Conservation (phyloP, 2,888 invertebrate species). For the Phyllotreta cruciferae region DNA sequence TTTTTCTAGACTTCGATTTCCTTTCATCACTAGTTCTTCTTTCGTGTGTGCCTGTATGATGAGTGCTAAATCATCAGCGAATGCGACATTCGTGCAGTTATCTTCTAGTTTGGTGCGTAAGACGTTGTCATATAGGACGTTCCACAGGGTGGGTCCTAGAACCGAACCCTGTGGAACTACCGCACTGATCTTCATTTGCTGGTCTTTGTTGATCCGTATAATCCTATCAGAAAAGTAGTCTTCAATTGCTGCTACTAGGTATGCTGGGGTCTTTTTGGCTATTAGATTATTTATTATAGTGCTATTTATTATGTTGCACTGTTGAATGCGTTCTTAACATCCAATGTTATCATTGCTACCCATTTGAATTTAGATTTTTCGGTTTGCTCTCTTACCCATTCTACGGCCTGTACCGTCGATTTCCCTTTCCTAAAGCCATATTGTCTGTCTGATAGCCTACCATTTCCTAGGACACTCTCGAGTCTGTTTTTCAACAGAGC, state of each 20-base stretch:
- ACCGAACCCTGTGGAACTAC: slow-evolving; percentile 14
- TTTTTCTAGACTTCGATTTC: neutral
- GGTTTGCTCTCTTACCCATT: neutral
- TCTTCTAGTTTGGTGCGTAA: neutral
- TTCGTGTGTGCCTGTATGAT: neutral
- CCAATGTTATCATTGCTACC: neutral
- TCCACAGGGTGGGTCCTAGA: slow-evolving; percentile 12
- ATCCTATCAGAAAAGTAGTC: slow-evolving; percentile 1
- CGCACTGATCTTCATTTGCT: slow-evolving; percentile 4
- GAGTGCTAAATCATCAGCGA: neutral
- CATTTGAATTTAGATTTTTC: neutral
- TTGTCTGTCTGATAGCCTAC: neutral
- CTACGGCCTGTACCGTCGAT: neutral
- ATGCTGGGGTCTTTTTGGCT: neutral
- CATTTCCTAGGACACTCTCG: neutral
- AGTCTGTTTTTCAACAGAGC: neutral
- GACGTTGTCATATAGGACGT: slow-evolving; percentile 16
- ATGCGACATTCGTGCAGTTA: neutral
- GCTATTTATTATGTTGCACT: neutral
- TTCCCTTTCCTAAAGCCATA: neutral
- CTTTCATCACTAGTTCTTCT: neutral
- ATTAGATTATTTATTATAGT: neutral
- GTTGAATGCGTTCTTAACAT: neutral
- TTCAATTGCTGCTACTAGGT: slow-evolving; percentile 1
- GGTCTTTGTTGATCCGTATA: neutral